Conservation (phyloP, 2,113 vertebrate genomes). For the Dermatemys mawii region DNA sequence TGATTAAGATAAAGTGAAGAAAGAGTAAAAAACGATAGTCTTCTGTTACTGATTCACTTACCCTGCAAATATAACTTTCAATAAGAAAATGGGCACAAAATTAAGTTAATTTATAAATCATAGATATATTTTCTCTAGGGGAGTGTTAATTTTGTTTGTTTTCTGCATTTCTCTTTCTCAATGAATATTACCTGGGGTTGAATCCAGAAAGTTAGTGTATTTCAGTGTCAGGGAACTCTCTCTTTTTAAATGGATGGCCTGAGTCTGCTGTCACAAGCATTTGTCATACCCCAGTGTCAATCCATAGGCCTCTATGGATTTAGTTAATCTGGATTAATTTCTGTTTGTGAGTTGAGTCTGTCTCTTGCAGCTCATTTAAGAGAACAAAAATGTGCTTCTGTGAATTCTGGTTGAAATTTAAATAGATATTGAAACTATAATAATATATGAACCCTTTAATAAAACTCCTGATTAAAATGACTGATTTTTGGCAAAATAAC, state of each 20-base stretch:
- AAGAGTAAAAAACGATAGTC: conserved; percentile 22
- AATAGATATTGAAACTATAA: conserved; percentile 36
- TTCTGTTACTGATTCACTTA: conserved; percentile 28
- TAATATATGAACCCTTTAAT: conserved; percentile 34
- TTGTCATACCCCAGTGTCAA: conserved; percentile 40
- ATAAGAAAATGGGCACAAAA: conserved; percentile 31
- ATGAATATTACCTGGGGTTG: not conserved
- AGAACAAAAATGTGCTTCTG: conserved; percentile 1
- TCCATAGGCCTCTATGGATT: conserved; percentile 51
- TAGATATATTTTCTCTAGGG: conserved; percentile 35
- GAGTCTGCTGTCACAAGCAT: conserved; percentile 26
- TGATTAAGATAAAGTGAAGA: not conserved
- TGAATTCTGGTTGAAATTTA: conserved; percentile 33
- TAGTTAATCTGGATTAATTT: conserved; percentile 70
- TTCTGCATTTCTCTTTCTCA: conserved; percentile 21
- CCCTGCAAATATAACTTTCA: not conserved
- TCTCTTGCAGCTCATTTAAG: conserved; percentile 37
- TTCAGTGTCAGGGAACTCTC: conserved; percentile 26
- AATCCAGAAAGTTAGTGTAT: not conserved
- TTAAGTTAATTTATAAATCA: conserved; percentile 35
- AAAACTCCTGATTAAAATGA: conserved; percentile 47
- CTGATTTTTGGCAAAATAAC: conserved; percentile 32
- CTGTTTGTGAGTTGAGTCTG: conserved; percentile 33
- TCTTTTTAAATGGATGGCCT: not conserved
- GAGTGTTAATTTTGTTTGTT: conserved; percentile 20